Conservation (phyloP, 2,113 vertebrate species). For the Paratilapia polleni region DNA sequence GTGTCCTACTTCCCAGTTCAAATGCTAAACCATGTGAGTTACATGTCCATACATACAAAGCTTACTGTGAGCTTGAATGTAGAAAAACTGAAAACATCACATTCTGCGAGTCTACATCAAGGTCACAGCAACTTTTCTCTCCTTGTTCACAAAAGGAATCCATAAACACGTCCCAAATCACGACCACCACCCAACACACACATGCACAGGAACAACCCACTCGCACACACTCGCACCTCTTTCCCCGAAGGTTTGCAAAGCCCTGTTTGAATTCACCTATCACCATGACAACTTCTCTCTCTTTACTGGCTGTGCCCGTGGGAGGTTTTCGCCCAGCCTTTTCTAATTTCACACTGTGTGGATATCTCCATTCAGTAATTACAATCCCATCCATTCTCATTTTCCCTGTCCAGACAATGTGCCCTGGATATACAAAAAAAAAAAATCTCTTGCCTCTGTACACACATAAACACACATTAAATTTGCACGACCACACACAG, state of each 20-base stretch:
- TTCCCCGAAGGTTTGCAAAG: slow-evolving; percentile 68
- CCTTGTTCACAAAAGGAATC: slow-evolving; percentile 30
- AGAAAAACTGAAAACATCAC: slow-evolving; percentile 41
- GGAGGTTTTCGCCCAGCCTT: slow-evolving; percentile 75
- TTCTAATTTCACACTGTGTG: slow-evolving; percentile 83
- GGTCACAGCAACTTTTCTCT: slow-evolving; percentile 61
- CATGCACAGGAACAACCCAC: not conserved
- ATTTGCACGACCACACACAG: slow-evolving; percentile 18
- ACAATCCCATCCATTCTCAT: slow-evolving; percentile 79
- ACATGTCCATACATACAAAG: slow-evolving; percentile 1
- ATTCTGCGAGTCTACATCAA: slow-evolving; percentile 50
- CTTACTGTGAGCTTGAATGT: not conserved
- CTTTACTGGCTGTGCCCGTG: slow-evolving; percentile 68
- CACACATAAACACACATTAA: slow-evolving; percentile 37
- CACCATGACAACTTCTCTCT: slow-evolving; percentile 79
- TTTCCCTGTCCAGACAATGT: slow-evolving; percentile 74
- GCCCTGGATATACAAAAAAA: slow-evolving; percentile 60
- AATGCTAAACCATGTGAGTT: not conserved
- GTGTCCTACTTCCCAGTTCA: not conserved
- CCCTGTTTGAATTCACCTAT: slow-evolving; percentile 75
- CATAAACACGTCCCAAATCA: slow-evolving; percentile 30
- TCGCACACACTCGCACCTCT: slow-evolving; percentile 47
- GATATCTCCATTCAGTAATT: slow-evolving; percentile 81
- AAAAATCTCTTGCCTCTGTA: slow-evolving; percentile 37
- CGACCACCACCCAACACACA: slow-evolving; percentile 5